A percentile compares a stretch with the other conserved stretches of the same genome.
Conservation (phyloP, 53 echinoderm and acorn worm species). For the Arbacia lixula region DNA sequence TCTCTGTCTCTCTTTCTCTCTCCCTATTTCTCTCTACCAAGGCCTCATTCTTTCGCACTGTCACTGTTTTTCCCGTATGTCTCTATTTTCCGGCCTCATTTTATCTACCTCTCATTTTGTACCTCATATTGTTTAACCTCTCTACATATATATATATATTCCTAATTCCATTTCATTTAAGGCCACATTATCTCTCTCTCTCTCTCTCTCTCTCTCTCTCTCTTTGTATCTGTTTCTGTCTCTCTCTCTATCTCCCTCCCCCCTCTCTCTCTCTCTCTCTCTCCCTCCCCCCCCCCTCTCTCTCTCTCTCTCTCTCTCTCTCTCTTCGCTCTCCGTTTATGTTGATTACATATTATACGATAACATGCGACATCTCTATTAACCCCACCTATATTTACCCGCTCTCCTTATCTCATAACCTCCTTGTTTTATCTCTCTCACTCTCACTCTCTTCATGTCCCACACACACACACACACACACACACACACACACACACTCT, state of each 20-base stretch:
- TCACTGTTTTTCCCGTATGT: not conserved
- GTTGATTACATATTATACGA: not conserved
- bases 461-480: not conserved
- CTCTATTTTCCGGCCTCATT: too few relatives aligned
- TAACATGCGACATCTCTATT: not conserved
- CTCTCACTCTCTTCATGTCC: not conserved
- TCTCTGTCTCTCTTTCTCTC: not conserved
- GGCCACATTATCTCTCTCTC: slow-evolving; percentile 14
- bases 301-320: not conserved
- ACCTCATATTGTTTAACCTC: too few relatives aligned
- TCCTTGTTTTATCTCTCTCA: not conserved
- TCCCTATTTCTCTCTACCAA: not conserved
- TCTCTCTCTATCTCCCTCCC: not conserved
- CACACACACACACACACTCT: not conserved
- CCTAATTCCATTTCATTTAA: not conserved
- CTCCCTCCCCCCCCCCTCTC: too few relatives aligned
- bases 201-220: not conserved
- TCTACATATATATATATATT: not conserved
- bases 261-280: not conserved
- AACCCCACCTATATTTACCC: not conserved
- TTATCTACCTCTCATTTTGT: not conserved
- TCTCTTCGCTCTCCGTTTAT: not conserved
- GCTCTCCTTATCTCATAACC: too few relatives aligned
- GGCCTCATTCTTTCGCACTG: not conserved
- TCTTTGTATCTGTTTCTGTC: not conserved